These are phyloP conservation scores for Scylla paramamosain DNA, from an alignment of 1,140 invertebrate species.

Conservation along the genomic window DNA sequence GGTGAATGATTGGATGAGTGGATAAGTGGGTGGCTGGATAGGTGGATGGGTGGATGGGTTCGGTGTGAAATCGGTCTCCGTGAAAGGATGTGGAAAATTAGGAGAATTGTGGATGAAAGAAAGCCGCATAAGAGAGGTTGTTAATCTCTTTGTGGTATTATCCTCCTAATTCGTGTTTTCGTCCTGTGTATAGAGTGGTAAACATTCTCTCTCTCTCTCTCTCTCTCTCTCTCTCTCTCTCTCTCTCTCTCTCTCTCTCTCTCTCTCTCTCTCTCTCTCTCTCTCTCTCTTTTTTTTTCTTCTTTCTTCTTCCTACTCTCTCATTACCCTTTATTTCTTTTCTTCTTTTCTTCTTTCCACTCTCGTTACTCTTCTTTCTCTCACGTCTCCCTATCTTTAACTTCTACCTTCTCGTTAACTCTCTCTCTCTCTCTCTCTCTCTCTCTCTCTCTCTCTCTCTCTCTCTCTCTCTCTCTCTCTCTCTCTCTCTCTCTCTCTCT, in stretches of 20 bases:
- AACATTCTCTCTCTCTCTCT: background rate
- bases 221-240: background rate
- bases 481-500: background rate
- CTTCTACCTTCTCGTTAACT: background rate
- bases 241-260: conserved; percentile 36
- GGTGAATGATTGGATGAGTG: too few species aligned
- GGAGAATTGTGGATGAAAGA: background rate
- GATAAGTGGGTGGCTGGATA: too few species aligned
- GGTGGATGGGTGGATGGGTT: too few species aligned
- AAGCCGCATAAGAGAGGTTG: background rate
- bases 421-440: background rate
- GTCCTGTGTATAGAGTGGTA: background rate
- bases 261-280: conserved; percentile 14
- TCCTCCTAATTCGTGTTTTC: background rate
- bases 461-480: background rate
- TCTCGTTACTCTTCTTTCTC: background rate
- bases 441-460: background rate
- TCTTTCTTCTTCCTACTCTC: background rate
- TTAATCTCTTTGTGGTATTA: background rate
- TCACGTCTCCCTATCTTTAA: background rate
- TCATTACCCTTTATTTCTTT: background rate
- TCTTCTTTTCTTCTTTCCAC: background rate
- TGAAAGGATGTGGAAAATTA: background rate
- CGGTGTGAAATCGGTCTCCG: background rate
- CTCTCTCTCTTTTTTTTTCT: background rate